These are phyloP conservation scores for Nylanderia fulva DNA, from an alignment of 1,140 invertebrate genomes.

Conservation along the genomic window DNA sequence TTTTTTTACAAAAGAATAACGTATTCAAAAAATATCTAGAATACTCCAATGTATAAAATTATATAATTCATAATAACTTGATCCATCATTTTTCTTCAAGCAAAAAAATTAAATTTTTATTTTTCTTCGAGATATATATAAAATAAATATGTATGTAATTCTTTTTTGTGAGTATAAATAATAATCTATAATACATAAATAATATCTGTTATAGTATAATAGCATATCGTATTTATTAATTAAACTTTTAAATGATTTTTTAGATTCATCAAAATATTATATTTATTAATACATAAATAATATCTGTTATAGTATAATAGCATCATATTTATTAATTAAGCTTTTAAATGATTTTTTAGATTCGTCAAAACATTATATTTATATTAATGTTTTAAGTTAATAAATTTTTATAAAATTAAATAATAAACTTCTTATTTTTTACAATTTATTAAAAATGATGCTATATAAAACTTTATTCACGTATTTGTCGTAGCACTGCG, in stretches of 20 bases:
- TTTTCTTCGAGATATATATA: constrained; percentile 1
- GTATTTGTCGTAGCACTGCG: not conserved
- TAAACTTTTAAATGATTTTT: not conserved
- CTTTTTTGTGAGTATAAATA: not conserved
- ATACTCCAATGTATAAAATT: not conserved
- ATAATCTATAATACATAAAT: not conserved
- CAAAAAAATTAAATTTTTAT: not conserved
- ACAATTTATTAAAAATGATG: constrained; percentile 25
- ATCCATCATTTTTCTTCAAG: too few species aligned
- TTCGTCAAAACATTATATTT: not conserved
- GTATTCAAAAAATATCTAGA: not conserved
- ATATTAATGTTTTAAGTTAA: not conserved
- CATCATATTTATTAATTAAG: not conserved
- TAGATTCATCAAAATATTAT: not conserved
- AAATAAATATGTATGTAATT: too few species aligned
- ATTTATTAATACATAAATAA: not conserved
- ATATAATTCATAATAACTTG: not conserved
- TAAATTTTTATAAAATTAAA: not conserved
- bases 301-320: not conserved
- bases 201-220: not conserved
- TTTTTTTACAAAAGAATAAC: not conserved
- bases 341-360: not conserved
- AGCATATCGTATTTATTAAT: not conserved
- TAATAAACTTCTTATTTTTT: not conserved
- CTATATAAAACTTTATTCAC: constrained; percentile 38